Evolutionary conservation across 2,797 vertebrate species (phyloP).

Genomic region (Eulemur coronatus): DNA sequence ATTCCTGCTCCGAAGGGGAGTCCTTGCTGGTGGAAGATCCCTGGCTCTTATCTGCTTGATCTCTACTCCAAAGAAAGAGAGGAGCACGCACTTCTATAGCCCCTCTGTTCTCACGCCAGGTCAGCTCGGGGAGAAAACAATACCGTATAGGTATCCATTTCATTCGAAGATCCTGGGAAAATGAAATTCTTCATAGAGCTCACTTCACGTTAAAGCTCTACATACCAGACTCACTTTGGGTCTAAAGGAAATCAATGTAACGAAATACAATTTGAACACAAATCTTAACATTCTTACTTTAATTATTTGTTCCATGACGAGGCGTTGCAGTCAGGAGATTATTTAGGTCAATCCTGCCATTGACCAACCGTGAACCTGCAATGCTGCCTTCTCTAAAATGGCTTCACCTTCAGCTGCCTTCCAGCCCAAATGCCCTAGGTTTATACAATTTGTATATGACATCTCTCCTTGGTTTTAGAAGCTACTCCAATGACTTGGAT

Average conservation of each 20-base stretch:
- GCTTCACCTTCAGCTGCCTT: neutral
- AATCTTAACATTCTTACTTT: conserved; percentile 44
- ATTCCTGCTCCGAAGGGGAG: conserved; percentile 41
- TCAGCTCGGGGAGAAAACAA: conserved; percentile 64
- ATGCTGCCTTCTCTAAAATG: neutral
- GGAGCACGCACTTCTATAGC: conserved; percentile 50
- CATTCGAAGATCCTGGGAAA: conserved; percentile 72
- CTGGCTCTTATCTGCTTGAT: conserved; percentile 62
- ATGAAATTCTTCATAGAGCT: conserved; percentile 48
- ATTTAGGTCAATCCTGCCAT: neutral
- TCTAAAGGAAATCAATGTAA: conserved; percentile 43
- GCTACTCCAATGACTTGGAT: neutral
- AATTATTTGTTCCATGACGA: conserved; percentile 56
- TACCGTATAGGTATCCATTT: conserved; percentile 52
- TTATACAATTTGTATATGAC: neutral
- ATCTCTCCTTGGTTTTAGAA: neutral
- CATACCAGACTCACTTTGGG: neutral
- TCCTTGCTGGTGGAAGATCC: conserved; percentile 35
- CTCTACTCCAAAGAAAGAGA: conserved; percentile 57
- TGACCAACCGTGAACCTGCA: neutral
- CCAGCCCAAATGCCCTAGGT: neutral
- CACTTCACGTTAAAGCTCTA: conserved; percentile 58
- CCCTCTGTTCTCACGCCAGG: conserved; percentile 68
- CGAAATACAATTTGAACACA: conserved; percentile 56
- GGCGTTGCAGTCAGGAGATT: conserved; percentile 13